These are phyloP conservation scores for Gadopsis bispinosus DNA, from an alignment of 2,797 vertebrate species.

Conservation along the genomic window DNA sequence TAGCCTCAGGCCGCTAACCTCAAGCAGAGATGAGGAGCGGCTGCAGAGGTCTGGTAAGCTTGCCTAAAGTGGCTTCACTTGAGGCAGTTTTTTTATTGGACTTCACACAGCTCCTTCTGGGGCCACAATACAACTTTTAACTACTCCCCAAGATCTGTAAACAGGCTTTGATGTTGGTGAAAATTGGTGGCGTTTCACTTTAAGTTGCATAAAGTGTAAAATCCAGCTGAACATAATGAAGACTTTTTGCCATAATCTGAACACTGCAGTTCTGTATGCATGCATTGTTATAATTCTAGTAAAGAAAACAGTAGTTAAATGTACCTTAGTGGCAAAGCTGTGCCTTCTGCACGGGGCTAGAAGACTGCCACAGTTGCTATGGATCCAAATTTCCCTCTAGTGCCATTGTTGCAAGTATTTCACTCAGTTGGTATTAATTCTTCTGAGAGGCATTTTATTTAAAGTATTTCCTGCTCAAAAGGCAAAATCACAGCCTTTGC, in stretches of 20 bases:
- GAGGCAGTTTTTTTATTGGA: background rate
- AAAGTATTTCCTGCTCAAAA: constrained; percentile 33
- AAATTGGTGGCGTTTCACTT: background rate
- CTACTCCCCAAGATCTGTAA: background rate
- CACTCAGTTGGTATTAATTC: constrained; percentile 30
- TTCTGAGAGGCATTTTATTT: constrained; percentile 45
- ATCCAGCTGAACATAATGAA: background rate
- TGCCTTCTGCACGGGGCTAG: background rate
- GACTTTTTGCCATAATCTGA: background rate
- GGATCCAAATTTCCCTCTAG: constrained; percentile 37
- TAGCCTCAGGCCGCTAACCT: background rate
- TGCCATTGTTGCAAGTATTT: constrained; percentile 26
- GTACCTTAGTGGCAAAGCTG: background rate
- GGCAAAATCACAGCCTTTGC: constrained; percentile 25
- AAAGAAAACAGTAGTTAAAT: background rate
- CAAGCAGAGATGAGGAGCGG: background rate
- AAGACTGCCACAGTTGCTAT: constrained; percentile 8
- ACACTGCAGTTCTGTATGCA: background rate
- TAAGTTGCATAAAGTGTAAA: background rate
- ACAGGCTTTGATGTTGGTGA: background rate
- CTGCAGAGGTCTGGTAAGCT: background rate
- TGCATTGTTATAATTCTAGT: background rate
- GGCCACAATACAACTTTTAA: background rate
- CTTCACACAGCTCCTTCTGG: background rate
- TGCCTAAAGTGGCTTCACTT: background rate